Conservation (phyloP, 2,797 vertebrate species). For the Sebastes vulpes region DNA sequence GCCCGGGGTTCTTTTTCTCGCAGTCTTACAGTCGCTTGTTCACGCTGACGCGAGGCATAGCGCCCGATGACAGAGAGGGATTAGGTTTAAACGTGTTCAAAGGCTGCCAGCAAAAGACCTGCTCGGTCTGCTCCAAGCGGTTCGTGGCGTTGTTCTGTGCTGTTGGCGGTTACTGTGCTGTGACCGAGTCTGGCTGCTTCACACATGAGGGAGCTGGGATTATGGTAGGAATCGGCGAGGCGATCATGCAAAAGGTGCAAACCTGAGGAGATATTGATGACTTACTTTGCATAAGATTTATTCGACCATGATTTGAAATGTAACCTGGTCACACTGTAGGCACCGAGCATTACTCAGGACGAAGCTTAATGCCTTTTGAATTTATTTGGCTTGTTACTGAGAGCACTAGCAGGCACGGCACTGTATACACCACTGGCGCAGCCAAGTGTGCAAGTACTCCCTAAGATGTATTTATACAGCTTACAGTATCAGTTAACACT, state of each 20-base stretch:
- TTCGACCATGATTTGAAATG: constrained; percentile 13
- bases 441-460: constrained; percentile 61
- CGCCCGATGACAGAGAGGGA: constrained; percentile 54
- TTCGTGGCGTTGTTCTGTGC: constrained; percentile 63
- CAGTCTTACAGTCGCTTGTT: constrained; percentile 18
- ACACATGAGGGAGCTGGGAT: constrained; percentile 51
- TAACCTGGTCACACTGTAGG: neutral
- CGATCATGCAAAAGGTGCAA: constrained; percentile 57
- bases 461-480: constrained; percentile 59
- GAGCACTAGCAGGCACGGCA: constrained; percentile 2
- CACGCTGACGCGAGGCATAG: constrained; percentile 8
- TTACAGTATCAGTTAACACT: constrained; percentile 64
- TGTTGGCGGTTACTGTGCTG: constrained; percentile 65
- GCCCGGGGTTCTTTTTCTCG: neutral
- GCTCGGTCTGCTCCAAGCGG: constrained; percentile 66
- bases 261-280: constrained; percentile 35
- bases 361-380: constrained; percentile 22
- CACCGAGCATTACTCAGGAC: constrained; percentile 10
- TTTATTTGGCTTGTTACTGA: constrained; percentile 64
- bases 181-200: constrained; percentile 66
- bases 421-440: constrained; percentile 41
- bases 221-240: constrained; percentile 34
- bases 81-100: constrained; percentile 63
- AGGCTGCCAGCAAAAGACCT: constrained; percentile 54
- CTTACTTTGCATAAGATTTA: constrained; percentile 46